A percentile compares a stretch with the other conserved stretches of the same genome.
phyloP scores from a whole-genome alignment of 2,888 invertebrate genomes.

The Podotricha telesiphe region DNA sequence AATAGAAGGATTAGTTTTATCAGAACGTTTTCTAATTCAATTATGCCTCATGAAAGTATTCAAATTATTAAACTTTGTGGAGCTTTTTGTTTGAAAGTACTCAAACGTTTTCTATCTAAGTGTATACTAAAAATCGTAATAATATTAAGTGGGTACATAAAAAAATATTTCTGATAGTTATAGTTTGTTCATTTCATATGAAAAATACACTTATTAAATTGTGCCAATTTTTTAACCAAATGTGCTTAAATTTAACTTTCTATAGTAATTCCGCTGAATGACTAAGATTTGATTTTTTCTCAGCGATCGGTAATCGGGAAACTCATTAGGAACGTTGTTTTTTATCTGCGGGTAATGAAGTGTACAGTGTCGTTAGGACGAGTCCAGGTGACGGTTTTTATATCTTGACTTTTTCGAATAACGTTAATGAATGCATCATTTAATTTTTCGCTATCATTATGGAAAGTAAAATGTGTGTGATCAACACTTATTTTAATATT shows the following conservation, averaged over 20 bases:
- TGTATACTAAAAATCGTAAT: too few relatives aligned
- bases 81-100: too few relatives aligned
- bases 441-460: neutral
- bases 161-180: too few relatives aligned
- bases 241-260: neutral
- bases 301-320: constrained; percentile 58
- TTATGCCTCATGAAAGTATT: too few relatives aligned
- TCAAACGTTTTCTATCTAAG: too few relatives aligned
- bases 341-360: constrained; percentile 56
- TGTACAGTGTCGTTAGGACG: constrained; percentile 53
- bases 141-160: too few relatives aligned
- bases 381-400: constrained; percentile 36
- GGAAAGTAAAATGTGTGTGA: too few relatives aligned
- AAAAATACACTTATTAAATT: neutral
- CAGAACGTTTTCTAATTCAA: too few relatives aligned
- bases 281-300: constrained; percentile 50
- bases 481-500: too few relatives aligned
- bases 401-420: constrained; percentile 14
- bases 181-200: neutral
- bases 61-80: too few relatives aligned
- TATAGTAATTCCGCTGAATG: constrained; percentile 8
- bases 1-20: too few relatives aligned
- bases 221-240: neutral
- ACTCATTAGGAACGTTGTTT: constrained; percentile 60
- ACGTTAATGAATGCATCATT: neutral